Percentiles rank a stretch among this genome's conserved stretches.
phyloP scores from a whole-genome alignment of 2,888 invertebrate genomes.

The Apodemia zela region DNA sequence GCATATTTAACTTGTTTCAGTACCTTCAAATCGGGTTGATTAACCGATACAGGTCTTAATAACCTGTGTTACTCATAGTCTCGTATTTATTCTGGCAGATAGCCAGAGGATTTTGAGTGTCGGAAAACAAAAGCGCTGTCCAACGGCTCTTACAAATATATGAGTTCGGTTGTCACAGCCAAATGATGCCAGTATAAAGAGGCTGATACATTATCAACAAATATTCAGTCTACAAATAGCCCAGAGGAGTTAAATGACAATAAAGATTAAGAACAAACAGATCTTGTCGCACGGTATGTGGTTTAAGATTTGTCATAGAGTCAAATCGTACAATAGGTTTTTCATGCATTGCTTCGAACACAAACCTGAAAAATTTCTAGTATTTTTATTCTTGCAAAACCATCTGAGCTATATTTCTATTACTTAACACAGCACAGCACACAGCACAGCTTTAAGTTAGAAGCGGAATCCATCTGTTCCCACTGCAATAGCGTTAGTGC shows the following conservation, averaged over 20 bases:
- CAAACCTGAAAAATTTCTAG: no score
- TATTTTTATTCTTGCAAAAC: no score
- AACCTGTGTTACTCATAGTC: constrained; percentile 60
- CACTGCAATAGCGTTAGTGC: no score
- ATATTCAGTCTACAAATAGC: background rate
- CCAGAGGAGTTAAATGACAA: background rate
- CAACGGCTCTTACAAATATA: constrained; percentile 50
- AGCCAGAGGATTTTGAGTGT: constrained; percentile 48
- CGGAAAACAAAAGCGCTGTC: constrained; percentile 49
- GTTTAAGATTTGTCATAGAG: no score
- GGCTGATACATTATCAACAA: constrained; percentile 12
- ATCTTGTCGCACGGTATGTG: background rate
- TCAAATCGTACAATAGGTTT: no score
- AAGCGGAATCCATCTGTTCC: no score
- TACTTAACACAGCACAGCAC: no score
- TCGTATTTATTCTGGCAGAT: constrained; percentile 61
- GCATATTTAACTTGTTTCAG: constrained; percentile 30
- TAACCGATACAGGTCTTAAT: constrained; percentile 71
- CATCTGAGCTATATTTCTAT: no score
- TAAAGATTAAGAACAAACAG: background rate
- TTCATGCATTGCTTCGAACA: no score
- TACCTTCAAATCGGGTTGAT: constrained; percentile 69
- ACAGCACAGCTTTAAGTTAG: no score
- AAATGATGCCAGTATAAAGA: constrained; percentile 5
- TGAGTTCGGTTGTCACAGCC: constrained; percentile 34